These are phyloP conservation scores for Calyptommatus sinebrachiatus DNA, from an alignment of 2,113 vertebrate genomes.

Conservation along the genomic window DNA sequence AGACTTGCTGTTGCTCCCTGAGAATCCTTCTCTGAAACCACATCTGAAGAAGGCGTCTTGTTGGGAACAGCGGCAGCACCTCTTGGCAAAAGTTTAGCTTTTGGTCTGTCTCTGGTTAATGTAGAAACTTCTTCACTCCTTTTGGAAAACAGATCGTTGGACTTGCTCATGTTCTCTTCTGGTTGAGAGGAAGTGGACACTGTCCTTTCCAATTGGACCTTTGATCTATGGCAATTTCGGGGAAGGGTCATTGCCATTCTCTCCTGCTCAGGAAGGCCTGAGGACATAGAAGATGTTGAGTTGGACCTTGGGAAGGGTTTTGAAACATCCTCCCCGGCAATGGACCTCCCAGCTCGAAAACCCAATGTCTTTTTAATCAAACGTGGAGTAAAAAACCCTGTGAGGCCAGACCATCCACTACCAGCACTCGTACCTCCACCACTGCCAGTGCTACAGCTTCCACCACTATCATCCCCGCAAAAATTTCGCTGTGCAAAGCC, in stretches of 20 bases:
- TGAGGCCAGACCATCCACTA: conserved; percentile 91
- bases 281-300: conserved; percentile 98
- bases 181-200: conserved; percentile 90
- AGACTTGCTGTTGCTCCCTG: conserved; percentile 61
- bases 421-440: conserved; percentile 77
- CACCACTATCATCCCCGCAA: conserved; percentile 68
- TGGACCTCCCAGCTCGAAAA: conserved; percentile 87
- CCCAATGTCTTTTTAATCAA: conserved; percentile 98
- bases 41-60: conserved; percentile 59
- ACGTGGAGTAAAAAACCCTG: conserved; percentile 96
- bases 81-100: conserved; percentile 91
- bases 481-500: conserved; percentile 87
- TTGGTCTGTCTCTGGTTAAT: conserved; percentile 89
- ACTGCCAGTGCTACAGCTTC: conserved; percentile 68
- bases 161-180: conserved; percentile 81
- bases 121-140: conserved; percentile 85
- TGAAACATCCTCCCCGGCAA: conserved; percentile 80
- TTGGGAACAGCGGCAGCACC: conserved; percentile 71
- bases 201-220: conserved; percentile 90
- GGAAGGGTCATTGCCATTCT: conserved; percentile 96
- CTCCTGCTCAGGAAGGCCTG: conserved; percentile 94
- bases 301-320: conserved; percentile 98
- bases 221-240: conserved; percentile 90
- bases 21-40: conserved; percentile 70
- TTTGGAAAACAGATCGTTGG: conserved; percentile 78